Conservation (phyloP, 2,113 vertebrate genomes). For the Pelodiscus sinensis region DNA sequence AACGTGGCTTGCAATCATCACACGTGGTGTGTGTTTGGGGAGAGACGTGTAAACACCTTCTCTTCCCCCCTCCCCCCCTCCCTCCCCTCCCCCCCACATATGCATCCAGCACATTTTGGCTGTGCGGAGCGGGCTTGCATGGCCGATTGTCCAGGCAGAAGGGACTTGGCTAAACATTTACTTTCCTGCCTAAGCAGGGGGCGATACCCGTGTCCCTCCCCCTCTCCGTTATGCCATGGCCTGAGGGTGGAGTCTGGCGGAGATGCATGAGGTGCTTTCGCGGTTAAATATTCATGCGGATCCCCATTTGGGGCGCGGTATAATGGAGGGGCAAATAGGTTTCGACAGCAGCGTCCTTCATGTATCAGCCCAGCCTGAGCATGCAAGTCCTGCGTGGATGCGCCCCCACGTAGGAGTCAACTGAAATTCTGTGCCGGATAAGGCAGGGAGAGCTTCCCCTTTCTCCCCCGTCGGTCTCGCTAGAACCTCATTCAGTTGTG, state of each 20-base stretch:
- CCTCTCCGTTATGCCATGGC: constrained; percentile 69
- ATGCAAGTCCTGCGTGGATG: constrained; percentile 1
- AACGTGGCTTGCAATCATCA: no score
- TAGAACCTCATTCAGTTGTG: no score
- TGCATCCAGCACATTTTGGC: background rate
- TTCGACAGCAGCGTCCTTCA: constrained; percentile 81
- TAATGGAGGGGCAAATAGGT: constrained; percentile 88
- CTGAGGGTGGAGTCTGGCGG: constrained; percentile 81
- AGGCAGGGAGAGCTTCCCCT: background rate
- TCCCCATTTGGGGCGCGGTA: constrained; percentile 82
- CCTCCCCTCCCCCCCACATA: no score
- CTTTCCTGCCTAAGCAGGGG: constrained; percentile 76
- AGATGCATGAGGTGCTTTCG: constrained; percentile 83
- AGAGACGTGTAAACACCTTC: background rate
- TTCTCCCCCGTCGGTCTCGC: background rate
- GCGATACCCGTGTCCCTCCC: constrained; percentile 32
- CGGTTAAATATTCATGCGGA: constrained; percentile 84
- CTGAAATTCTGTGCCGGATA: background rate
- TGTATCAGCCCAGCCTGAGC: constrained; percentile 79
- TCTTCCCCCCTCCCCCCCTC: no score
- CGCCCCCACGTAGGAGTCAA: background rate
- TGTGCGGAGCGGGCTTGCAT: fast-evolving
- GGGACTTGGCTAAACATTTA: constrained; percentile 76
- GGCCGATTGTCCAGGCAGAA: constrained; percentile 78
- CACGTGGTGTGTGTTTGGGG: background rate